Conservation (phyloP, 2,888 invertebrate genomes). For the Thereva nobilitata region DNA sequence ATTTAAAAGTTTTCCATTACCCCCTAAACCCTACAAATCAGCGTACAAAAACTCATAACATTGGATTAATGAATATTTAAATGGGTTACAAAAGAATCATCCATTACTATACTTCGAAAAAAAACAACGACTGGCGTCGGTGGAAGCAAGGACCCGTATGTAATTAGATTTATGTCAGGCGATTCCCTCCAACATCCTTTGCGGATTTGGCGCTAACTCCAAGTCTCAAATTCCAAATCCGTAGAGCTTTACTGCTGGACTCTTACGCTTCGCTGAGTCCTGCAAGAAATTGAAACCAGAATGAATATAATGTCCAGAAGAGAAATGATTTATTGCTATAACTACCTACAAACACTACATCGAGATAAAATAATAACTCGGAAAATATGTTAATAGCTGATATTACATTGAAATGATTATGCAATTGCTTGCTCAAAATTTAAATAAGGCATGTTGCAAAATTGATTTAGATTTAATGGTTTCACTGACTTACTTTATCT, state of each 20-base stretch:
- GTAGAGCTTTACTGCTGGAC: slow-evolving; percentile 24
- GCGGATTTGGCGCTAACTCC: slow-evolving; percentile 26
- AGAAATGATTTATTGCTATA: too few species aligned
- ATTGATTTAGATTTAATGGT: too few species aligned
- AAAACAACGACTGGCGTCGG: slow-evolving; percentile 28
- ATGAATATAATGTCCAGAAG: slow-evolving; percentile 20
- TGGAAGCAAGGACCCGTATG: slow-evolving; percentile 34
- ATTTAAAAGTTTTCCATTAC: too few species aligned
- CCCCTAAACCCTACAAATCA: not conserved
- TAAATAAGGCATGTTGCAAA: too few species aligned
- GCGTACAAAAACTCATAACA: not conserved
- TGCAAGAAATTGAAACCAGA: slow-evolving; percentile 28
- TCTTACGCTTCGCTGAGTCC: slow-evolving; percentile 22
- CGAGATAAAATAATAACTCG: too few species aligned
- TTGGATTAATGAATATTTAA: slow-evolving; percentile 22
- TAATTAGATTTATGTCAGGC: slow-evolving; percentile 34
- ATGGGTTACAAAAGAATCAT: slow-evolving; percentile 21
- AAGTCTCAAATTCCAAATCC: slow-evolving; percentile 1
- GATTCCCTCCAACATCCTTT: slow-evolving; percentile 26
- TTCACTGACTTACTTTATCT: too few species aligned
- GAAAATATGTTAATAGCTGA: too few species aligned
- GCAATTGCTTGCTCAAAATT: too few species aligned
- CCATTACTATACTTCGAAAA: slow-evolving; percentile 20
- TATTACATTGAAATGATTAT: too few species aligned
- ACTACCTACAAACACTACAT: too few species aligned